A percentile compares a stretch with the other conserved stretches of the same genome.
phyloP scores from a whole-genome alignment of 92 coral and sea anemone species.

The Blastomussa wellsi region DNA sequence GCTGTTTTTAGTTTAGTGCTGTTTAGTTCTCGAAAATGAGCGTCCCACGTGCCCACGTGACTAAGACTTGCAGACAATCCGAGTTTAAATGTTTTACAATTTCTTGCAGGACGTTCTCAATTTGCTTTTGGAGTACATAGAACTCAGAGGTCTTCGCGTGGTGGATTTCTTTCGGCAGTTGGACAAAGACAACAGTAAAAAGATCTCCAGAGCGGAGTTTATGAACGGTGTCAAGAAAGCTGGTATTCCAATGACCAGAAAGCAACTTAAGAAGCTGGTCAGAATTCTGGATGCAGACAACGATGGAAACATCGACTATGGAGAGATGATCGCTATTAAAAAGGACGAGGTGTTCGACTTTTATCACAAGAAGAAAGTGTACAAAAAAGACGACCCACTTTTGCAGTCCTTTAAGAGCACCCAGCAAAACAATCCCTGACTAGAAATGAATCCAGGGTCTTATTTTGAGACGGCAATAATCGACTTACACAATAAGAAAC shows the following conservation, averaged over 20 bases:
- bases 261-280: conserved; percentile 83
- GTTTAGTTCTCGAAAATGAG: too few species aligned
- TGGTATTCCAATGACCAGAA: conserved; percentile 92
- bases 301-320: conserved; percentile 91
- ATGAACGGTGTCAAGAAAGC: conserved; percentile 90
- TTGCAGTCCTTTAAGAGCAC: conserved; percentile 64
- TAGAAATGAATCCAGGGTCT: not conserved
- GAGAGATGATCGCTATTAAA: conserved; percentile 90
- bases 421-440: conserved; percentile 46
- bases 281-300: conserved; percentile 84
- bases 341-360: conserved; percentile 78
- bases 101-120: conserved; percentile 83
- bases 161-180: conserved; percentile 88
- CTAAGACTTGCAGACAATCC: too few species aligned
- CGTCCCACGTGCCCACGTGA: too few species aligned
- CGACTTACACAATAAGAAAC: not conserved
- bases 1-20: too few species aligned
- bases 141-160: conserved; percentile 90
- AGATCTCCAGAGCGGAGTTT: conserved; percentile 86
- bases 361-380: conserved; percentile 82
- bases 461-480: not conserved
- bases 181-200: conserved; percentile 89
- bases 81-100: not conserved
- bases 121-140: conserved; percentile 90
- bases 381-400: conserved; percentile 82